Evolutionary conservation across 2,797 vertebrate species (phyloP).

Genomic region (Lycodopsis pacificus): DNA sequence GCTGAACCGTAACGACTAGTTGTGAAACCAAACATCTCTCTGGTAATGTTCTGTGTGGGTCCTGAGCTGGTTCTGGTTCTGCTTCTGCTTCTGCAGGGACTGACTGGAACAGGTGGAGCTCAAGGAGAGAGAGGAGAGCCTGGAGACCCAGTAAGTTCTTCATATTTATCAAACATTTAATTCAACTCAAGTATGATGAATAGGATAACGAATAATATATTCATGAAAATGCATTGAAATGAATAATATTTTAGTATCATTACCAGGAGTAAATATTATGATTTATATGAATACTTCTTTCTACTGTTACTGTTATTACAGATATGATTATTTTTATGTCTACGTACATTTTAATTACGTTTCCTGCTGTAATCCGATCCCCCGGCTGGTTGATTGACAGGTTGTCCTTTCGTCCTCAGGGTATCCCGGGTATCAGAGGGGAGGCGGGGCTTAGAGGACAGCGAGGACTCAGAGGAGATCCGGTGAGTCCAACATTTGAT

Average conservation of each 20-base stretch:
- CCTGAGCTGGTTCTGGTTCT: conserved; percentile 1
- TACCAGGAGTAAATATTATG: neutral
- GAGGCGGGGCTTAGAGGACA: conserved; percentile 82
- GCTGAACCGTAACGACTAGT: no score
- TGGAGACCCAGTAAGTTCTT: conserved; percentile 69
- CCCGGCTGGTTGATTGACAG: conserved; percentile 50
- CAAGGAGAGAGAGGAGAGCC: conserved; percentile 78
- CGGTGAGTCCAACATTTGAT: conserved; percentile 77
- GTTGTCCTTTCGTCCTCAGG: conserved; percentile 75
- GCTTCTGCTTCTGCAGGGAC: conserved; percentile 74
- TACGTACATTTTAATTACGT: neutral
- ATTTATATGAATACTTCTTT: neutral
- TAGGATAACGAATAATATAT: no score
- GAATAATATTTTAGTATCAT: no score
- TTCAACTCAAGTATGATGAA: no score
- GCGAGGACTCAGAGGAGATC: conserved; percentile 88
- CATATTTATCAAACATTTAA: no score
- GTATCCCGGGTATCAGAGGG: conserved; percentile 84
- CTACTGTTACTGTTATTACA: neutral
- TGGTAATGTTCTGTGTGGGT: neutral
- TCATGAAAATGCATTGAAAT: no score
- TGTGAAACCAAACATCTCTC: no score
- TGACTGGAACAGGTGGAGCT: conserved; percentile 71
- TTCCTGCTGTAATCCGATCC: neutral
- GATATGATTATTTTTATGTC: neutral